Evolutionary conservation across 2,113 vertebrate genomes (phyloP).

Genomic region (Phalacrocorax aristotelis): DNA sequence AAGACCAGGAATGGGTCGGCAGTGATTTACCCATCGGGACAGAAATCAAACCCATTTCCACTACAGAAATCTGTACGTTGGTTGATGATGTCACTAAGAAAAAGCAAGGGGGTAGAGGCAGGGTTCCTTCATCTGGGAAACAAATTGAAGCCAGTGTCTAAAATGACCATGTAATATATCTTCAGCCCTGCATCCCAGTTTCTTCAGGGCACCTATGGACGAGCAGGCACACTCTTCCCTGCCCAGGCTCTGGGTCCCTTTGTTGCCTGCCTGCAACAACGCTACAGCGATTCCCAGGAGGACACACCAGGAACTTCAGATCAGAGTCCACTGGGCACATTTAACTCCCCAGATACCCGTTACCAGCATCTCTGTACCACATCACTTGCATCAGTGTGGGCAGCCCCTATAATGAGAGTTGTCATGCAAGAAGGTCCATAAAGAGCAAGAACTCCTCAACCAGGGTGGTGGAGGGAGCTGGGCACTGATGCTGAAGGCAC

Average conservation of each 20-base stretch:
- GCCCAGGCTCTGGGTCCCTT: not conserved
- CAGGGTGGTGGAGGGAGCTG: not conserved
- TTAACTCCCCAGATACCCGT: too few relatives aligned
- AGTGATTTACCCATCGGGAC: accelerated
- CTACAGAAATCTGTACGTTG: not conserved
- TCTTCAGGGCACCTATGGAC: not conserved
- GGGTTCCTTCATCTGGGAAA: not conserved
- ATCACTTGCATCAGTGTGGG: accelerated
- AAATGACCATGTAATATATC: accelerated
- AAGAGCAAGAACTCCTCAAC: not conserved
- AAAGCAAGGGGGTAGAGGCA: not conserved
- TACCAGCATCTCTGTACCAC: not conserved
- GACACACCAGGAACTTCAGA: not conserved
- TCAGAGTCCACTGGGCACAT: not conserved
- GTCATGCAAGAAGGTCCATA: not conserved
- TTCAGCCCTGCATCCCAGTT: not conserved
- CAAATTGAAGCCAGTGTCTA: not conserved
- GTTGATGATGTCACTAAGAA: not conserved
- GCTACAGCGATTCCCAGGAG: not conserved
- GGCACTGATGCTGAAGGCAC: not conserved
- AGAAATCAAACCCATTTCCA: not conserved
- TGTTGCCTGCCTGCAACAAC: accelerated
- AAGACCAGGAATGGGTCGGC: not conserved
- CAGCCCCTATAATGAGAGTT: not conserved
- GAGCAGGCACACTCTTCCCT: not conserved